Conservation (phyloP, 2,797 vertebrate species). For the Babyrousa celebensis region DNA sequence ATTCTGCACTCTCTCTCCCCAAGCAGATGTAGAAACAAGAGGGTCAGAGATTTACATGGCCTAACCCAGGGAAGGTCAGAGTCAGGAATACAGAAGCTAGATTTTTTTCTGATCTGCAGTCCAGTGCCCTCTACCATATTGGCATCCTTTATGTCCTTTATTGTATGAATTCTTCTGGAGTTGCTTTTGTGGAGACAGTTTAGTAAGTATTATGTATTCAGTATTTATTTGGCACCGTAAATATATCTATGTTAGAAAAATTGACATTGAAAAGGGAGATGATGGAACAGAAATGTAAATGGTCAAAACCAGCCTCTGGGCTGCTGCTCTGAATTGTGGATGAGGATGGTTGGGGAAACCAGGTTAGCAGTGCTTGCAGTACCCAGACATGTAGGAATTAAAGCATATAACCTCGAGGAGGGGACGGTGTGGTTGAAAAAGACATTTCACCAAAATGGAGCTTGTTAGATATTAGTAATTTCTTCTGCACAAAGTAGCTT, state of each 20-base stretch:
- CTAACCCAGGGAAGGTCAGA: neutral
- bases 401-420: neutral
- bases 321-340: neutral
- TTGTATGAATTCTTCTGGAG: slow-evolving; percentile 21
- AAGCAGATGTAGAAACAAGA: neutral
- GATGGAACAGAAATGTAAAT: neutral
- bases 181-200: neutral
- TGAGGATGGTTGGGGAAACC: neutral
- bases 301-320: neutral
- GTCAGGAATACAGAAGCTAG: neutral
- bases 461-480: neutral
- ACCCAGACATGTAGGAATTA: neutral
- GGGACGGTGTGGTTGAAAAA: neutral
- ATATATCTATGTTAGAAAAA: slow-evolving; percentile 4
- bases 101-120: neutral
- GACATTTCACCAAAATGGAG: neutral
- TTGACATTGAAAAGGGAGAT: neutral
- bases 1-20: neutral
- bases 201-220: neutral
- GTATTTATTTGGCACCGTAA: neutral
- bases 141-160: neutral
- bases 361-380: neutral
- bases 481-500: neutral
- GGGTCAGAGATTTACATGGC: neutral
- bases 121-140: neutral